Evolutionary conservation across 2,113 vertebrate species (phyloP).

Genomic region (Tylochromis polylepis): DNA sequence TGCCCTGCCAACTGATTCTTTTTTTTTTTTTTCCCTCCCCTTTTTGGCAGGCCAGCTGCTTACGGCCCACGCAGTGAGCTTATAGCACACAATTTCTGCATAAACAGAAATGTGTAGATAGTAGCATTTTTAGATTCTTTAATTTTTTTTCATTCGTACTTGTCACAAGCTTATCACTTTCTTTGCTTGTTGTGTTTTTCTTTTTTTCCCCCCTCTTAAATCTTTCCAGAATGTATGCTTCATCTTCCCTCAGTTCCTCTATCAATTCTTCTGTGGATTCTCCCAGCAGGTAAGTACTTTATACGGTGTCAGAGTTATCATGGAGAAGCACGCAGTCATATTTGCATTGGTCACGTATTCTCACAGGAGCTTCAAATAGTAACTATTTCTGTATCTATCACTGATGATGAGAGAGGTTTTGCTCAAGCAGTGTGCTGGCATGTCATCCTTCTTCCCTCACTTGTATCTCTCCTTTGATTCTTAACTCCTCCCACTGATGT

Average conservation of each 20-base stretch:
- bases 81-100: conserved; percentile 28
- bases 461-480: background rate
- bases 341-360: background rate
- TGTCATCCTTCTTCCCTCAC: background rate
- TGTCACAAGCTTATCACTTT: conserved; percentile 31
- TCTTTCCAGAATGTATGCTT: conserved; percentile 94
- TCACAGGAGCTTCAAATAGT: background rate
- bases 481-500: background rate
- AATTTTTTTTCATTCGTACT: conserved; percentile 16
- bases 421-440: background rate
- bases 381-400: background rate
- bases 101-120: conserved; percentile 49
- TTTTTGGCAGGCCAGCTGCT: conserved; percentile 42
- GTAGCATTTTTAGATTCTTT: conserved; percentile 42
- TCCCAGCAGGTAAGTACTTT: conserved; percentile 85
- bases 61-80: conserved; percentile 55
- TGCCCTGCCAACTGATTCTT: conserved; percentile 50
- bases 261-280: conserved; percentile 99
- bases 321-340: background rate
- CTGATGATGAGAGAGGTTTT: background rate
- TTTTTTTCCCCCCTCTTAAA: background rate
- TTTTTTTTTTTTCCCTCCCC: background rate
- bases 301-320: background rate
- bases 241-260: conserved; percentile 99
- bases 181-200: background rate